Base-by-base conservation (phyloP, 1,140 invertebrate genomes). In the Probaryconus sp. region DNA sequence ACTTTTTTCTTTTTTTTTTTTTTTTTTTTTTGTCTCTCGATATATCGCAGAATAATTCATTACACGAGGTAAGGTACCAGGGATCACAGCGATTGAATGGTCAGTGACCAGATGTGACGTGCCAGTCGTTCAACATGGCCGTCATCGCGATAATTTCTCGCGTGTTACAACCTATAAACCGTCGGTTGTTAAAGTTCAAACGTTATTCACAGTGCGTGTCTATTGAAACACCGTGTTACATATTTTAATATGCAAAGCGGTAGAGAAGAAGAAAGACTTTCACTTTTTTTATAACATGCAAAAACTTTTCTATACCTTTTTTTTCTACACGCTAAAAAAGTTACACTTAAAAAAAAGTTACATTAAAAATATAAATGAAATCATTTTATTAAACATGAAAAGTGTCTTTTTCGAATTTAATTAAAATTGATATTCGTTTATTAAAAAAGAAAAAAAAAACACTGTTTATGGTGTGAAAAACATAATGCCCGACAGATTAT, bases 61-160 rank as follows among this genome's bases (percentile, higher is more conserved):
- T 77, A 77, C 56, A 28, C 48, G 30, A 9, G 35, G 20, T 14
- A 20, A 35, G 40, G 63, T 51, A 42, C 56, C 48, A 31, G 42
- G 71, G 76, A 78, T 82, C 55, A 75, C 77, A 70, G 81, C 80
- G 81, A 85, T 83, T 82, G 81, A 83, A 84, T 82, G 83, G 82
- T 83, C 83, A 83, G 77, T 82, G 79, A 83, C 84, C 82, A 81
- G 83, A 85, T 81, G 71, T 82, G 82, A 84, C 78, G 78, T 75
- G 72, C 38, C 63, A 38, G 31, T 43, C 55, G 55, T 47, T 65
- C 76, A 80, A 83, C 69, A 81, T 81, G 76, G 79, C 76, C 65
- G 78, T 26, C n/a, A n/a, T n/a, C 26, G 47, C 21, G 20, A 83
- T 84, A 79, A 82, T 79, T 83, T 81, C 73, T 79, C 69, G 78